Evolutionary conservation across 1,140 invertebrate genomes (phyloP).

Genomic region (Heliconius congener): DNA sequence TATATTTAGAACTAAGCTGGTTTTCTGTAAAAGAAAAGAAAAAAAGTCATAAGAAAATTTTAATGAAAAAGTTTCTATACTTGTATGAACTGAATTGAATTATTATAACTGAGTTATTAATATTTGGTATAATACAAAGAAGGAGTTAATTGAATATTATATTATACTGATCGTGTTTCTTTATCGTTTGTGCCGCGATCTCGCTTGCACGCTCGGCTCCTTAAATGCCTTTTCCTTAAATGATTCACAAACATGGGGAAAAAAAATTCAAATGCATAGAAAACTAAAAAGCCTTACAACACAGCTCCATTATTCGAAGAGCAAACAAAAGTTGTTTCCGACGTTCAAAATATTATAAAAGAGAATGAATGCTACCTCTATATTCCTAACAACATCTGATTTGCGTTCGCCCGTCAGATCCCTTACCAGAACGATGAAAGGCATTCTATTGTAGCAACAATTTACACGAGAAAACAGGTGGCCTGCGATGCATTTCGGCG

Average conservation of each 20-base stretch:
- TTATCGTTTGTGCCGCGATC: too few relatives aligned
- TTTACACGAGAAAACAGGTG: conserved; percentile 33
- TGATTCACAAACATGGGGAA: background rate
- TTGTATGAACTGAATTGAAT: too few relatives aligned
- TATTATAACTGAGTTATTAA: too few relatives aligned
- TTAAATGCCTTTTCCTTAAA: too few relatives aligned
- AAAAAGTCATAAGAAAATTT: too few relatives aligned
- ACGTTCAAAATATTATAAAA: conserved; percentile 1
- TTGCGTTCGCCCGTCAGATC: conserved; percentile 24
- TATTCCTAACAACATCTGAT: conserved; percentile 24
- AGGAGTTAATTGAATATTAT: too few relatives aligned
- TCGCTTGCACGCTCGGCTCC: too few relatives aligned
- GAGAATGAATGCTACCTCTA: conserved; percentile 4
- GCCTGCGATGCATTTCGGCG: conserved; percentile 23
- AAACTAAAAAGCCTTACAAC: background rate
- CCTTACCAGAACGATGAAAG: conserved; percentile 21
- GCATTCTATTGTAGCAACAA: conserved; percentile 31
- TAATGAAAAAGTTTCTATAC: too few relatives aligned
- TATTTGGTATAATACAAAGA: too few relatives aligned
- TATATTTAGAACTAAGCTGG: too few relatives aligned
- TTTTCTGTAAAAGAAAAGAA: too few relatives aligned
- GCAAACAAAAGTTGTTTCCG: background rate
- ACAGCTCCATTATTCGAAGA: background rate
- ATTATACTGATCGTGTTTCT: too few relatives aligned
- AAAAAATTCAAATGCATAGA: background rate